A percentile compares a stretch with the other conserved stretches of the same genome.
phyloP scores from a whole-genome alignment of 2,888 invertebrate genomes.

The Cerastis rubricosa region DNA sequence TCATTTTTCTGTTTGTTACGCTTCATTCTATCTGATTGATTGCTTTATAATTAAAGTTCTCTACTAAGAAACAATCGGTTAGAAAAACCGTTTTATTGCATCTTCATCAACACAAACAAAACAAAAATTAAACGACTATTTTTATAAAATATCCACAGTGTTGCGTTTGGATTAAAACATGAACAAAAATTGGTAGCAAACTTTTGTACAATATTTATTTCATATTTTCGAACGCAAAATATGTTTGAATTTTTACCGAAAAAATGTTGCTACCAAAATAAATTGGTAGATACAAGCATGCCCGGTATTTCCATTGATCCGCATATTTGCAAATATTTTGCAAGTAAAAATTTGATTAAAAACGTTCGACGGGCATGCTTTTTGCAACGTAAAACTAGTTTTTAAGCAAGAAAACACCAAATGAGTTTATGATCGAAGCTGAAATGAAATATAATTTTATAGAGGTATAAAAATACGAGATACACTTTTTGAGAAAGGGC shows the following conservation, averaged over 20 bases:
- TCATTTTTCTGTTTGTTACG: conserved; percentile 49
- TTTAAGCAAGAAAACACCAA: background rate
- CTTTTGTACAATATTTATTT: conserved; percentile 13
- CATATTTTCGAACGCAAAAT: conserved; percentile 34
- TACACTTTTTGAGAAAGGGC: too few species aligned
- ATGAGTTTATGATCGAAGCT: background rate
- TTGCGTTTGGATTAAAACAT: conserved; percentile 14
- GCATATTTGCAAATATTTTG: conserved; percentile 17
- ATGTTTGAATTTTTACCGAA: conserved; percentile 25
- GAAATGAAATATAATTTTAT: too few species aligned
- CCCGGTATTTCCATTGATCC: conserved; percentile 5
- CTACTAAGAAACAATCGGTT: background rate
- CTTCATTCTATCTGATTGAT: conserved; percentile 60
- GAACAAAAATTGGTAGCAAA: conserved; percentile 10
- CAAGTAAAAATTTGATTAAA: conserved; percentile 13
- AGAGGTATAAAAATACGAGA: too few species aligned
- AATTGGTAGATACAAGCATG: conserved; percentile 4
- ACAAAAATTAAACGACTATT: background rate
- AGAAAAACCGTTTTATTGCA: conserved; percentile 2
- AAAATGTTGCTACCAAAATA: conserved; percentile 17
- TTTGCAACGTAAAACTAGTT: background rate
- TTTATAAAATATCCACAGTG: conserved; percentile 23
- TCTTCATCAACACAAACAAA: background rate
- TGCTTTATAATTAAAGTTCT: conserved; percentile 38
- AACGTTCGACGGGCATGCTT: conserved; percentile 10